Evolutionary conservation across 92 coral and sea anemone genomes (phyloP), one percentile per base, ranked within the genome.

Genomic region (Porites rus): DNA sequence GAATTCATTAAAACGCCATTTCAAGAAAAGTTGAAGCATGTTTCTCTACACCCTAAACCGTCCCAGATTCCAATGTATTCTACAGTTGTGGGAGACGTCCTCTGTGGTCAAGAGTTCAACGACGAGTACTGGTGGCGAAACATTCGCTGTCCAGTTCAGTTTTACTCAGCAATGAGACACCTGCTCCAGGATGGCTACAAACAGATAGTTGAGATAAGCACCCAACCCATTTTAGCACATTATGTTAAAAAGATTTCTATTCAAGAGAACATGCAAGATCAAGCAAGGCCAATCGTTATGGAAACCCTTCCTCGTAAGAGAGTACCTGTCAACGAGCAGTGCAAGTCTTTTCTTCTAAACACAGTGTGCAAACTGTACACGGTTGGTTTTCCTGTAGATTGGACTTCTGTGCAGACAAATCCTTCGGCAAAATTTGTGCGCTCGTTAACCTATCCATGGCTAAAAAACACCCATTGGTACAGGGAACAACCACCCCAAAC

Each of bases 111-210:
- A n/a, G 86, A 83, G 79, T 77, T 96, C 24, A 51, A 90, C 52
- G 25, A 70, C 10, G 77, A 74, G 21, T 92, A 96, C 83, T 96
- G 98, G 98, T 96, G 98, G 98, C 70, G 73, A 4, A 96, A 96
- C 79, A 90, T 96, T 69, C 94, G 98, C 8, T 75, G 90, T 13
- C 82, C 89, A 20, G 98, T 94, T 10, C 81, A 74, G n/a, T 96
- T 96, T 80, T 71, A 90, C 61, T 71, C 86, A 28, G 96, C 98
- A 2, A 64, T 89, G 76, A 73, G 78, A 62, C 74, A 80, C 75
- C 89, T 94, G 78, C 66, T 96, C 18, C 31, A 61, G 12, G 98
- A 96, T 70, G 98, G 96, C 7, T 74, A 92, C 78, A 86, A 69
- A 25, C 78, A 68, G 67, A 77, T 89, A 13, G 62, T 94, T 74